Evolutionary conservation across 2,888 invertebrate genomes (phyloP).

Genomic region (Macrophya alboannulata): DNA sequence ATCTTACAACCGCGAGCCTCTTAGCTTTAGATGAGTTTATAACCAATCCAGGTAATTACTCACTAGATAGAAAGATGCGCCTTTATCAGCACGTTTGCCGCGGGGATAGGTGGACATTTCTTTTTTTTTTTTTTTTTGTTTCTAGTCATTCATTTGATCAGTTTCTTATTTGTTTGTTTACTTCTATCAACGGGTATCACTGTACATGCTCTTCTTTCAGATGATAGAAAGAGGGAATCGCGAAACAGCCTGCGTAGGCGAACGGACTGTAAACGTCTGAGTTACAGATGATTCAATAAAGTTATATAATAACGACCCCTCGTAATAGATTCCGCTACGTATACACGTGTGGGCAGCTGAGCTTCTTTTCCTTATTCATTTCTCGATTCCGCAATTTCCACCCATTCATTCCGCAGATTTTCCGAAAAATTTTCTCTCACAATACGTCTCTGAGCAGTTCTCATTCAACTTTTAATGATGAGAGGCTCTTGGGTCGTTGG

Average conservation of each 20-base stretch:
- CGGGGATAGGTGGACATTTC: background rate
- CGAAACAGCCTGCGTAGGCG: conserved; percentile 66
- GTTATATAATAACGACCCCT: conserved; percentile 58
- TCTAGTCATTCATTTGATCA: background rate
- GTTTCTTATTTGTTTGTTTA: background rate
- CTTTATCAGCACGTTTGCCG: background rate
- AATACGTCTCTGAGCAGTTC: background rate
- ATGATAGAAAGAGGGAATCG: background rate
- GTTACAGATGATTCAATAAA: conserved; percentile 69
- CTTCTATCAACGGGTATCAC: conserved; percentile 45
- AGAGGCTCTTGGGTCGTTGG: background rate
- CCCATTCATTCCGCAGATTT: too few relatives aligned
- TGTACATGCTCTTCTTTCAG: background rate
- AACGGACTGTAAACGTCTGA: conserved; percentile 71
- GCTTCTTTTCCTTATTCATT: conserved; percentile 44
- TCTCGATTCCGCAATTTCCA: background rate
- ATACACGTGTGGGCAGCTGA: conserved; percentile 2
- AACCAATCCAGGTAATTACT: conserved; percentile 78
- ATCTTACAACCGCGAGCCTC: conserved; percentile 76
- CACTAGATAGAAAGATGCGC: conserved; percentile 62
- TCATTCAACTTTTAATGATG: background rate
- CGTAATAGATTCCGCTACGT: conserved; percentile 25
- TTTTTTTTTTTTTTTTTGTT: background rate
- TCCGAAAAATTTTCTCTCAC: background rate
- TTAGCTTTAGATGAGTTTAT: conserved; percentile 79